Base-by-base conservation (phyloP, 2,113 vertebrate species). In the Mesoclemmys tuberculata region DNA sequence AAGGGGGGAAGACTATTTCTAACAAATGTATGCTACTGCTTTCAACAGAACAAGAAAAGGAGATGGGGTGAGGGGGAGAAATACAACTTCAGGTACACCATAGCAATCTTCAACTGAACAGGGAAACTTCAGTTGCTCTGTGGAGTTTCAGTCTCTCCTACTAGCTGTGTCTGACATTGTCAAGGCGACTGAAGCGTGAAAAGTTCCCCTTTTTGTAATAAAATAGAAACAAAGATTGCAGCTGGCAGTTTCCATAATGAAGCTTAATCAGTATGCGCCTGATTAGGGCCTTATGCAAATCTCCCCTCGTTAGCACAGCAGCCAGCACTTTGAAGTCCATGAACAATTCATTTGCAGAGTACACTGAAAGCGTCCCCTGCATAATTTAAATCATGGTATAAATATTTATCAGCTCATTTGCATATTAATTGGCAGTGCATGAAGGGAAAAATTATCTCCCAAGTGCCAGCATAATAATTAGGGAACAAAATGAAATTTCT, bases 271-370 rank as follows among this genome's bases (percentile, higher is more conserved):
- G 99, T 99, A 99, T 99, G 99, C 99, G 98, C 98, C 99, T 99
- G 99, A 99, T 99, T 99, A 99, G 99, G 99, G 99, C 98, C 98
- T 98, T 99, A 99, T 99, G 99, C 99, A 99, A 99, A 99, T 99
- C 98, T 98, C 93, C 98, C 98, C 99, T 99, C 98, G 99, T 99
- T 99, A 99, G 99, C 98, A 98, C 98, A 98, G 99, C 99, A 99
- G 99, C 98, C 98, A 98, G 98, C 98, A 98, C 99, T 99, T 99
- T 99, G 99, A 99, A 99, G 99, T 99, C 99, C 99, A 98, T 97
- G 98, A 99, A 99, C 99, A 98, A 99, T 99, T 99, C 99, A 99
- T 99, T 99, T 99, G 99, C 99, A 99, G 98, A 98, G 98, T 98
- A 99, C 98, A 99, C 98, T 99, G 99, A 99, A 99, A 99, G 99